phyloP scores from a whole-genome alignment of 2,113 vertebrate genomes.

The Hippocampus comes region DNA sequence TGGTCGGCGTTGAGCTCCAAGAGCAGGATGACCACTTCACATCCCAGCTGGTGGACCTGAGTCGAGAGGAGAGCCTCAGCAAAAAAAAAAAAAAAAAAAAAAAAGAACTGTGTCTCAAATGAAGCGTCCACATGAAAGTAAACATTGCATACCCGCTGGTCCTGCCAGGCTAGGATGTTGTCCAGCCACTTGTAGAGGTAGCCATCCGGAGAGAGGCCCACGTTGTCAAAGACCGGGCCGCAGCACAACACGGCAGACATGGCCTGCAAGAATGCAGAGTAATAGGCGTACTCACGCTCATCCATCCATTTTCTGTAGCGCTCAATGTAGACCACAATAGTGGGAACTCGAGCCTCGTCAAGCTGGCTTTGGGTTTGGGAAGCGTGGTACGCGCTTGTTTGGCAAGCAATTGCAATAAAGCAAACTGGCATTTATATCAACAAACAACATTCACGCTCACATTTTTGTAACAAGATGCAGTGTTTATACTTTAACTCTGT shows the following conservation, averaged over 20 bases:
- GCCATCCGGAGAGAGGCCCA: constrained; percentile 92
- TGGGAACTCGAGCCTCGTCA: no score
- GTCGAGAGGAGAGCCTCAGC: constrained; percentile 5
- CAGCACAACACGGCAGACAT: constrained; percentile 99
- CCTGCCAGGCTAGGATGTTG: constrained; percentile 95
- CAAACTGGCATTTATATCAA: no score
- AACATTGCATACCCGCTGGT: constrained; percentile 77
- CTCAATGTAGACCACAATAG: no score
- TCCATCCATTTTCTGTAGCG: neutral
- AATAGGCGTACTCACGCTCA: neutral
- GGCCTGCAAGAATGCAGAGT: constrained; percentile 72
- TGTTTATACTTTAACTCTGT: no score
- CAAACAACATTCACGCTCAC: no score
- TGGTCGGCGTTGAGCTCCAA: constrained; percentile 94
- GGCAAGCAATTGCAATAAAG: no score
- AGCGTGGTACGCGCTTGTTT: no score
- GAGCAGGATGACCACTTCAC: constrained; percentile 91
- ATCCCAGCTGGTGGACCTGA: constrained; percentile 95
- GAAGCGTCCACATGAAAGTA: no score
- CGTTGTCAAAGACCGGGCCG: constrained; percentile 95
- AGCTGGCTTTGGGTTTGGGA: no score
- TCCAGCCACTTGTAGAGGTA: constrained; percentile 99
- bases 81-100: neutral
- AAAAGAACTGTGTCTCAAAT: neutral
- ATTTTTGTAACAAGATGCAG: no score